Evolutionary conservation across 1,140 invertebrate species (phyloP).

Genomic region (Pissodes strobi): DNA sequence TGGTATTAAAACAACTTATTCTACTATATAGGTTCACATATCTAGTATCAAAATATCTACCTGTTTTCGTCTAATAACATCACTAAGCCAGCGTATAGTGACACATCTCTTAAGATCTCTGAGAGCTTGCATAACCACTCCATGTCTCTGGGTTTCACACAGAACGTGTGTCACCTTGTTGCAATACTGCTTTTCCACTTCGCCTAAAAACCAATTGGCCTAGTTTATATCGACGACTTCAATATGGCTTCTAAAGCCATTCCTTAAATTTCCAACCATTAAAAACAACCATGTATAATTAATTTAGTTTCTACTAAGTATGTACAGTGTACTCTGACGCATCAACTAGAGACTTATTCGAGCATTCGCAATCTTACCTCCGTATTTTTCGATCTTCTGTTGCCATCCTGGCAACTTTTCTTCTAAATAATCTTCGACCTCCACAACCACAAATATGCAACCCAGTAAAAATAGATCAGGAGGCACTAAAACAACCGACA

Average conservation of each 20-base stretch:
- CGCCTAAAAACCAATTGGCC: slow-evolving; percentile 60
- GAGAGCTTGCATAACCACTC: slow-evolving; percentile 79
- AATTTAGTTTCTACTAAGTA: too few relatives aligned
- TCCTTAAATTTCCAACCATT: too few relatives aligned
- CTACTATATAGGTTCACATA: too few relatives aligned
- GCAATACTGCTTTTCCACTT: slow-evolving; percentile 84
- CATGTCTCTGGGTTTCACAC: slow-evolving; percentile 86
- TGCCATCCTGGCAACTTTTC: slow-evolving; percentile 72
- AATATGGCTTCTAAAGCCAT: too few relatives aligned
- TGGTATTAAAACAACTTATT: too few relatives aligned
- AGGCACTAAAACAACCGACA: slow-evolving; percentile 69
- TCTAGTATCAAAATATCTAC: too few relatives aligned
- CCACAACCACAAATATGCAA: slow-evolving; percentile 79
- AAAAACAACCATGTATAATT: too few relatives aligned
- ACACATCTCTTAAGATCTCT: slow-evolving; percentile 69
- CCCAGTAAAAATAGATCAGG: slow-evolving; percentile 87
- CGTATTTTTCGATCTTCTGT: slow-evolving; percentile 81
- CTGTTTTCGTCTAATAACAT: slow-evolving; percentile 81
- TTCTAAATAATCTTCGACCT: slow-evolving; percentile 63
- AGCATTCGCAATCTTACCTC: too few relatives aligned
- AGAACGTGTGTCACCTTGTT: slow-evolving; percentile 88
- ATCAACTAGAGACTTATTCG: too few relatives aligned
- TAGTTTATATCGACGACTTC: too few relatives aligned
- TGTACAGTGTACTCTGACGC: too few relatives aligned
- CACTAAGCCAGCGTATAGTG: slow-evolving; percentile 92